These are phyloP conservation scores for Lophotis ruficrista DNA, from an alignment of 2,113 vertebrate genomes.

Conservation along the genomic window DNA sequence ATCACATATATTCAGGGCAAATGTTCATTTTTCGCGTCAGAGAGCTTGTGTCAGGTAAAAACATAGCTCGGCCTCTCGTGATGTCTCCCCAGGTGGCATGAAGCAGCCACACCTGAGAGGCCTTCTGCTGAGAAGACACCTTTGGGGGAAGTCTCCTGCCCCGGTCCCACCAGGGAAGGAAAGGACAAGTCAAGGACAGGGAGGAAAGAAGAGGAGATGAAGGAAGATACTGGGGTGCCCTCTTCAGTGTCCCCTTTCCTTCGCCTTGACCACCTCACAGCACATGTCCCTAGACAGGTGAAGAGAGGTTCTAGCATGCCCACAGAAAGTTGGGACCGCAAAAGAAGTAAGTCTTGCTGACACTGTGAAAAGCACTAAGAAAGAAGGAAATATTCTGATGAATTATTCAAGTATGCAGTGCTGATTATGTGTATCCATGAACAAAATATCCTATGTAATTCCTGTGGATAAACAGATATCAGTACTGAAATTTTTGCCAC, in stretches of 20 bases:
- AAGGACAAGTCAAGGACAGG: neutral
- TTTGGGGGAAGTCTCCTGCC: neutral
- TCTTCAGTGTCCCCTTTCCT: neutral
- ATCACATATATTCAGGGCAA: neutral
- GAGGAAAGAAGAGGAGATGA: neutral
- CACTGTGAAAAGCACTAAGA: neutral
- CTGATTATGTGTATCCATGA: neutral
- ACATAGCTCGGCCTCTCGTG: neutral
- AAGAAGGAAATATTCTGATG: neutral
- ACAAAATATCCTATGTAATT: neutral
- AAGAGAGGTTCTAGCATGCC: neutral
- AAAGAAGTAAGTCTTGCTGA: neutral
- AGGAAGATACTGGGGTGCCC: neutral
- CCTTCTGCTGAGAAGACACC: neutral
- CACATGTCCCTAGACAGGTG: neutral
- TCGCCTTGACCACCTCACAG: neutral
- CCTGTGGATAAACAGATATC: neutral
- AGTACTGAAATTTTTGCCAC: neutral
- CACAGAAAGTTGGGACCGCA: neutral
- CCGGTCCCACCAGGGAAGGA: neutral
- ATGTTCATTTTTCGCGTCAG: neutral
- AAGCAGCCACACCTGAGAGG: neutral
- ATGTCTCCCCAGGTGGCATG: neutral
- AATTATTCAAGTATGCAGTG: neutral
- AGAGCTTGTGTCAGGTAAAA: constrained; percentile 16